Percentiles rank a stretch among this genome's conserved stretches.
Evolutionary conservation across 2,113 vertebrate species (phyloP).

Genomic region (Pituophis catenifer): DNA sequence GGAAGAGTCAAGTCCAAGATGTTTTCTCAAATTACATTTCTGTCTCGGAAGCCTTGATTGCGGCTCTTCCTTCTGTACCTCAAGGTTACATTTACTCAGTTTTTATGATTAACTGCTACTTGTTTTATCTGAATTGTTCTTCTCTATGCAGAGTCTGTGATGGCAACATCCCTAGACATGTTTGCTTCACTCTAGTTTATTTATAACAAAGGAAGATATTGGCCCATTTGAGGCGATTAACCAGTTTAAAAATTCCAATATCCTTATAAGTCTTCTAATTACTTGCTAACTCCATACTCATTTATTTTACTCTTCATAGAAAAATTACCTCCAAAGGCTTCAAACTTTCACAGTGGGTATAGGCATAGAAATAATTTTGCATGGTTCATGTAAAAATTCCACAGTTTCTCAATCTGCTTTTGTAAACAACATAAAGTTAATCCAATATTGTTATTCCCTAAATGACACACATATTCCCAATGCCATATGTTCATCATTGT

Average conservation of each 20-base stretch:
- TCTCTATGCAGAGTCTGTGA: not conserved
- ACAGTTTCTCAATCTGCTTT: constrained; percentile 4
- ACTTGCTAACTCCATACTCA: not conserved
- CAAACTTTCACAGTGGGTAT: not conserved
- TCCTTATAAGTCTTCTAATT: not conserved
- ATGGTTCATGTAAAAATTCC: not conserved
- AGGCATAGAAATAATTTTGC: not conserved
- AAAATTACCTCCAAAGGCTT: not conserved
- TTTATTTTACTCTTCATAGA: not conserved
- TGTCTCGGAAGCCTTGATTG: not conserved
- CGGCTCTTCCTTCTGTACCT: not conserved
- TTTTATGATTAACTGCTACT: not conserved
- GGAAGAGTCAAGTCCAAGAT: not conserved
- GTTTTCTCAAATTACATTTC: not conserved
- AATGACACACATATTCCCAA: not conserved
- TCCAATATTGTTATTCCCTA: not conserved
- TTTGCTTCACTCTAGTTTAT: not conserved
- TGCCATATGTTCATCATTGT: not conserved
- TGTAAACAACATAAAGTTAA: not conserved
- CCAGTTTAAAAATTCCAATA: not conserved
- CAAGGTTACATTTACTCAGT: not conserved
- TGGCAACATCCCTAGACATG: not conserved
- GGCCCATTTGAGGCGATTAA: not conserved
- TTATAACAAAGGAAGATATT: not conserved
- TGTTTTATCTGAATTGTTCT: not conserved